Evolutionary conservation across 2,113 vertebrate species (phyloP).

Genomic region (Cololabis saira): DNA sequence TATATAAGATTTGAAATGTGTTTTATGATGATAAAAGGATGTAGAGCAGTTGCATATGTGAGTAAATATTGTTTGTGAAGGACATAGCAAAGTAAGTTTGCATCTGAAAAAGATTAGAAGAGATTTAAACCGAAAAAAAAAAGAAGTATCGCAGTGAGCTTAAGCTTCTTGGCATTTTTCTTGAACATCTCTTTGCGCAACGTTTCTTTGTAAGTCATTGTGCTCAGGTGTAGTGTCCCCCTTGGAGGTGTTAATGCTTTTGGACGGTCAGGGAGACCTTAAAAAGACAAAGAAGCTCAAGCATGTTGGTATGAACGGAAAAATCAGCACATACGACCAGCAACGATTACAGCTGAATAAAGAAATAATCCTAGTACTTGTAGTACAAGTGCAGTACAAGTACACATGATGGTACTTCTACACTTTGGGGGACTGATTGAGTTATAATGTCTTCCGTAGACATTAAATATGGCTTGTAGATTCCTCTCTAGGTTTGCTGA

Average conservation of each 20-base stretch:
- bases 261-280: not conserved
- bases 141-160: slow-evolving; percentile 2
- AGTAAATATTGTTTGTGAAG: not conserved
- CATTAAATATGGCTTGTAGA: too few relatives aligned
- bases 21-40: not conserved
- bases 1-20: not conserved
- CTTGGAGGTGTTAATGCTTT: slow-evolving; percentile 1
- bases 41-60: not conserved
- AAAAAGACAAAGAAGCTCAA: slow-evolving; percentile 26
- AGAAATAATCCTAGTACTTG: slow-evolving; percentile 27
- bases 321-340: slow-evolving; percentile 9
- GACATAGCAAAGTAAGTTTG: slow-evolving; percentile 12
- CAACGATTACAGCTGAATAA: slow-evolving; percentile 42
- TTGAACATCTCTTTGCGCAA: slow-evolving; percentile 6
- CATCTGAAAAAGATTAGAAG: slow-evolving; percentile 26
- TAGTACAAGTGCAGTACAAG: slow-evolving; percentile 9
- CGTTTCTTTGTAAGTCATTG: not conserved
- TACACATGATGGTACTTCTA: not conserved
- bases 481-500: too few relatives aligned
- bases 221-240: not conserved
- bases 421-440: not conserved
- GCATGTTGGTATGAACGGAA: slow-evolving; percentile 15
- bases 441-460: too few relatives aligned
- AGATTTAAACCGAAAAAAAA: slow-evolving; percentile 26
- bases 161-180: not conserved